phyloP scores from a whole-genome alignment of 1,140 invertebrate species.

The Cherax destructor region DNA sequence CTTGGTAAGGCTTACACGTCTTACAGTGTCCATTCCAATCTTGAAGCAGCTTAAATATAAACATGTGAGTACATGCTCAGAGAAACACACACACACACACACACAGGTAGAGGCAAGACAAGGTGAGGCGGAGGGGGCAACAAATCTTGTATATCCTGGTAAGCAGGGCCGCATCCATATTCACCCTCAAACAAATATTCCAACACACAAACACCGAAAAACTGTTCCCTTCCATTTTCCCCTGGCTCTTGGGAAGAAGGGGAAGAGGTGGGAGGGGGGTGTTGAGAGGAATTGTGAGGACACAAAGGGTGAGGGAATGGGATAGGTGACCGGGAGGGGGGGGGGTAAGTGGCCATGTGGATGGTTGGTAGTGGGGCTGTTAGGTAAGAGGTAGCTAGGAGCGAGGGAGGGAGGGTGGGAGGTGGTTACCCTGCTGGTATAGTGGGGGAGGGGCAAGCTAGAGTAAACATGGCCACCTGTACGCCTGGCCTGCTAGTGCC shows the following conservation, averaged over 20 bases:
- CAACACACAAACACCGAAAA: constrained; percentile 16
- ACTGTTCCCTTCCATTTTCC: constrained; percentile 29
- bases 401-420: not conserved
- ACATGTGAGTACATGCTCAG: not conserved
- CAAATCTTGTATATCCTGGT: constrained; percentile 22
- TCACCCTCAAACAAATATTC: constrained; percentile 37
- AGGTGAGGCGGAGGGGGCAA: constrained; percentile 8
- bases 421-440: not conserved
- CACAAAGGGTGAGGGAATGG: not conserved
- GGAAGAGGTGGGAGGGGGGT: not conserved
- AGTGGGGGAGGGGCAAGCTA: not conserved
- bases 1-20: too few species aligned
- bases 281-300: not conserved
- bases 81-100: not conserved
- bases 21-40: too few species aligned
- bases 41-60: too few species aligned
- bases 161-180: constrained; percentile 32
- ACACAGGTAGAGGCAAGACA: not conserved
- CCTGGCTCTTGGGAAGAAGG: not conserved
- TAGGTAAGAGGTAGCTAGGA: too few species aligned
- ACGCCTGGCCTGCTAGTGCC: constrained; percentile 6
- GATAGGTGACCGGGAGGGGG: not conserved
- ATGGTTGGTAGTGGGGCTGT: not conserved
- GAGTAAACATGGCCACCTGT: constrained; percentile 21
- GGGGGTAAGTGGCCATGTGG: not conserved